A percentile compares a stretch with the other conserved stretches of the same genome.
Evolutionary conservation across 2,888 invertebrate species (phyloP).

Genomic region (Schizaphis graminum): DNA sequence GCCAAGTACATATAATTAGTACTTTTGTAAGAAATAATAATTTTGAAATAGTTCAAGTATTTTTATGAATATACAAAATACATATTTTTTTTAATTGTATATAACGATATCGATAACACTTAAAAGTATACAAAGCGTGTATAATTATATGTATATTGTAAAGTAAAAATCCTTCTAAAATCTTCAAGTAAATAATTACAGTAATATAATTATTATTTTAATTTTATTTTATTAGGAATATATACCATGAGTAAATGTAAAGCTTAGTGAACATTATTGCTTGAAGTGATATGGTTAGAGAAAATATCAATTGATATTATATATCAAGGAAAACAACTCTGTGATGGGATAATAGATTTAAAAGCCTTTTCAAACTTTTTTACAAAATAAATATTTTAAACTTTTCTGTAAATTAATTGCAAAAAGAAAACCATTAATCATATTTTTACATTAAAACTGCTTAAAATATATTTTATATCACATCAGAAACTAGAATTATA

Average conservation of each 20-base stretch:
- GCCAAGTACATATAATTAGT: background rate
- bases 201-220: background rate
- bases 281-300: background rate
- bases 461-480: background rate
- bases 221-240: background rate
- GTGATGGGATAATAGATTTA: background rate
- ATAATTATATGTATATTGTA: background rate
- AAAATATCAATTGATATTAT: background rate
- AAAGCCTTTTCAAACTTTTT: background rate
- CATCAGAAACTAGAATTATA: background rate
- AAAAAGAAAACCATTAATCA: background rate
- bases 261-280: background rate
- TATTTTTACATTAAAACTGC: background rate
- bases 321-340: background rate
- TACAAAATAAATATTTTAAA: background rate
- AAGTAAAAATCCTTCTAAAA: background rate
- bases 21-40: background rate
- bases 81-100: background rate
- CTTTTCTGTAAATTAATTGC: background rate
- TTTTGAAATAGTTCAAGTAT: background rate
- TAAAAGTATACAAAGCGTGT: too few species aligned
- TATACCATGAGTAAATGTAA: background rate
- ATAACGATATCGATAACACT: background rate
- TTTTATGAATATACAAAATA: background rate
- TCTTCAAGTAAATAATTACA: background rate